These are phyloP conservation scores for Macrocentrus cingulum DNA, from an alignment of 1,140 invertebrate species.

Conservation along the genomic window DNA sequence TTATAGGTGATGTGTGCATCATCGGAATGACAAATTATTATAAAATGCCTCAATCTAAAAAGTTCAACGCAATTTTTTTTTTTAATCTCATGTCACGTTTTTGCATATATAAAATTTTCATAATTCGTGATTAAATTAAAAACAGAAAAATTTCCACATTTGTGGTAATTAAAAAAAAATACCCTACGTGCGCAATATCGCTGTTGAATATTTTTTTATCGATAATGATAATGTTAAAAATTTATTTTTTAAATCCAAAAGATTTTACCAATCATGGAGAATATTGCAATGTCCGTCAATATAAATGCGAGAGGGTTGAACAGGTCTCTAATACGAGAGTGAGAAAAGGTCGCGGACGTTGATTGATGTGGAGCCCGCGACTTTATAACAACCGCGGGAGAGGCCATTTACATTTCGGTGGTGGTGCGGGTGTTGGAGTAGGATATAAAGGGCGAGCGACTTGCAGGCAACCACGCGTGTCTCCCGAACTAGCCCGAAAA, in stretches of 20 bases:
- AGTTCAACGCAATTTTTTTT: too few species aligned
- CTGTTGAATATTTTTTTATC: too few species aligned
- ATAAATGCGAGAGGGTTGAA: too few species aligned
- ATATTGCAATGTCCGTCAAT: constrained; percentile 7
- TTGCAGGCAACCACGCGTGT: constrained; percentile 12
- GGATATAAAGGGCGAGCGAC: neutral
- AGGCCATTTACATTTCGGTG: constrained; percentile 10
- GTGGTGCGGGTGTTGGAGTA: neutral
- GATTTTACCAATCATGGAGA: too few species aligned
- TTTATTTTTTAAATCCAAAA: too few species aligned
- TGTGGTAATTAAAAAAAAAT: too few species aligned
- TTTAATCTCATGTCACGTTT: too few species aligned
- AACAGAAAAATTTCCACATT: too few species aligned
- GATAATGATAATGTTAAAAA: too few species aligned
- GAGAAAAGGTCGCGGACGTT: constrained; percentile 11
- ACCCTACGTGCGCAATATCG: too few species aligned
- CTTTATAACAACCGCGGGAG: constrained; percentile 19
- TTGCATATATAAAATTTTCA: too few species aligned
- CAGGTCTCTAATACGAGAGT: neutral
- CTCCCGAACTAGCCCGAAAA: neutral
- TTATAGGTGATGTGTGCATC: constrained; percentile 1
- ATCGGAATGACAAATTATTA: neutral
- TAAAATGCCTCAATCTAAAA: neutral
- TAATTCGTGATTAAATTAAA: too few species aligned
- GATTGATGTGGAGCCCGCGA: constrained; percentile 25